A percentile compares a stretch with the other conserved stretches of the same genome.
These are phyloP conservation scores for Notamacropus eugenii DNA, from an alignment of 2,797 vertebrate species.

Conservation along the genomic window DNA sequence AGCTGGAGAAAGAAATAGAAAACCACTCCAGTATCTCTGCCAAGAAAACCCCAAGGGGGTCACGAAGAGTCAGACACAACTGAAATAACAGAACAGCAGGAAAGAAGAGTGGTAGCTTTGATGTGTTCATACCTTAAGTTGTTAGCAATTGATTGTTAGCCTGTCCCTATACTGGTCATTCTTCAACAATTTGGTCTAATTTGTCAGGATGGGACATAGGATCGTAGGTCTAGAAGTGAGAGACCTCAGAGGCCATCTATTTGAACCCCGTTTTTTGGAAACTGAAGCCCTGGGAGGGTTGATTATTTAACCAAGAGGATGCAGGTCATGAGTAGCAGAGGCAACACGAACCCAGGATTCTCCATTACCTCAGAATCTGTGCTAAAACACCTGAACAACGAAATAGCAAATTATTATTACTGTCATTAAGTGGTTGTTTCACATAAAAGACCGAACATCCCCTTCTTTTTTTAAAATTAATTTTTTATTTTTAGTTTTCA, in stretches of 20 bases:
- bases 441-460: not conserved
- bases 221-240: not conserved
- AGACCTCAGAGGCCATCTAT: not conserved
- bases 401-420: not conserved
- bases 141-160: not conserved
- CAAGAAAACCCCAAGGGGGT: not conserved
- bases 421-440: not conserved
- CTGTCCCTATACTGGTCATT: not conserved
- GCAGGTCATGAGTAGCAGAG: not conserved
- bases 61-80: not conserved
- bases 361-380: not conserved
- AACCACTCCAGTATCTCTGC: not conserved
- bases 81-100: not conserved
- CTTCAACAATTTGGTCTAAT: not conserved
- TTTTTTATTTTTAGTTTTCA: too few relatives aligned
- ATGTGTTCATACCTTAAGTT: not conserved
- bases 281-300: not conserved
- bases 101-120: not conserved
- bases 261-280: not conserved
- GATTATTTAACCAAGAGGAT: not conserved
- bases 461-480: too few relatives aligned
- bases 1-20: not conserved
- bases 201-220: not conserved
- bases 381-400: not conserved
- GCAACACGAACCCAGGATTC: not conserved